Evolutionary conservation across 2,888 invertebrate genomes (phyloP), one percentile per base, ranked within the genome.

Genomic region (Drosophila fungiperda): DNA sequence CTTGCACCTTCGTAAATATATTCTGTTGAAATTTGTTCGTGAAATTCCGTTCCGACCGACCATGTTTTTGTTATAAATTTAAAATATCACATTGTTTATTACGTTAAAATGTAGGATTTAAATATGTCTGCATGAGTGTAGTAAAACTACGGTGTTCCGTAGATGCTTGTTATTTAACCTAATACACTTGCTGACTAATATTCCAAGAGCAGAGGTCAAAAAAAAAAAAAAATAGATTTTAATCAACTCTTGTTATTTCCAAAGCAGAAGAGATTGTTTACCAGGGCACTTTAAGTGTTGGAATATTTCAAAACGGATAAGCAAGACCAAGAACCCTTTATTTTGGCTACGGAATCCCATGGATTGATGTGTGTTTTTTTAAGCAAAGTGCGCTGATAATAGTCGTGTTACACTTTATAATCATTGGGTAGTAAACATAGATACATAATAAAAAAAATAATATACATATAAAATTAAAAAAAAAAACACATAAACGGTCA

Each of bases 311-410:
- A 62, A 35, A 62, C 35, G n/a, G 42, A 58, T 58, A n/a, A 26
- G 17, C 15, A 23, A 23, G 32, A 45, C 17, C 20, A 26, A 20
- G 45, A 45, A 45, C 12, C 5, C 29, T 15, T 32, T 12, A 40
- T 6, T 33, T 48, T 20, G 45, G 45, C 45, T 5, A 42, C n/a
- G 32, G 23, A 29, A 15, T 29, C 32, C 9, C 2, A 48, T n/a
- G 17, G 50, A 68, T 8, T 20, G 17, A 29, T 8, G 3, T 15
- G 20, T 23, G 45, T 45, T 20, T 23, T 23, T 8, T 15, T 15
- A 23, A 53, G 53, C 52, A 33, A 69, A 69, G 45, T 59, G 69
- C 38, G 23, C 69, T 69, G 69, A 54, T 55, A 42, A 60, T 40
- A 23, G 23, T 70, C 36, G 20, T 12, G 12, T 35, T n/a, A 23